Base-by-base conservation (phyloP, 2,113 vertebrate species). In the Lophius piscatorius region DNA sequence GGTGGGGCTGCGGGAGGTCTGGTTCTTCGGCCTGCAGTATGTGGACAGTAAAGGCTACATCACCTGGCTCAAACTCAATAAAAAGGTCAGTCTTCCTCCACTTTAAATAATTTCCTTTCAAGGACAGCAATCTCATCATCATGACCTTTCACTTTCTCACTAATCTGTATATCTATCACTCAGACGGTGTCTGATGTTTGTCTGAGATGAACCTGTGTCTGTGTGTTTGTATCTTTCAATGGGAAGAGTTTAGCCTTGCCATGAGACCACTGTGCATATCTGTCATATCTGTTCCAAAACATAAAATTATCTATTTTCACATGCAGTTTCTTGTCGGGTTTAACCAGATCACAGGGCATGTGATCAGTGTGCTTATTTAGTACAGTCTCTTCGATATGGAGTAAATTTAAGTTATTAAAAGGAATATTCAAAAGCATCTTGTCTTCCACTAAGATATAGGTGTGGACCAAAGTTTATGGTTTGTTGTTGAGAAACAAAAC, bases 1-100 rank as follows among this genome's bases (percentile, higher is more conserved):
- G 1, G 96, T 99, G 81, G 97, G 97, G 23, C 91, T 99, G 36
- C 93, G 96, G 75, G 96, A 99, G 80, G 95, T 98, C 22, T 99
- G 97, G 97, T 99, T 99, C 91, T 99, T 99, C 78, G 97, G 97
- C 28, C 91, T 99, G 2, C 97, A 99, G 81, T 99, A 99, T 47
- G 91, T 94, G 71, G 97, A 99, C 89, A 97, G 96, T 76, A 98
- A 99, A 90, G 96, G 96, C 63, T 99, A 98, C 79, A 92, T 88
- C 76, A 99, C 97, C 4, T 99, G 97, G 97, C 90, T 99, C 62
- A 99, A 99, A 79, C 90, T 99, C 69, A 98, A 98, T 83, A 99
- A 98, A 88, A 99, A 99, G 95, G 97, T 97, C 70, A 81, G 84
- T 10, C 13, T 38, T 14, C 21, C n/a, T 22, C 46, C 9, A 29